Base-by-base conservation (phyloP, 2,797 vertebrate genomes). In the Fratercula arctica region DNA sequence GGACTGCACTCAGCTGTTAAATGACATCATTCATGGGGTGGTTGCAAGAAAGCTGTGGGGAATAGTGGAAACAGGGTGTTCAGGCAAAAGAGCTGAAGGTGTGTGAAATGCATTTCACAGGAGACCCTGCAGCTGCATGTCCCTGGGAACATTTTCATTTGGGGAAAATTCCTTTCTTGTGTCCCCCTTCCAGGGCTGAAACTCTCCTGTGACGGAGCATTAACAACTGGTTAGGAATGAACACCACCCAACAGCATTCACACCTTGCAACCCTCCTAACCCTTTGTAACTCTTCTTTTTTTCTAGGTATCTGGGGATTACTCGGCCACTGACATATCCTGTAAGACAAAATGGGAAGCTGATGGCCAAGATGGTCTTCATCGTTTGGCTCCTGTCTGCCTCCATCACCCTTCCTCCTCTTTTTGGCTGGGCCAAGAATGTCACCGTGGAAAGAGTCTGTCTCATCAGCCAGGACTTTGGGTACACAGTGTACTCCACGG, bases 361-460 rank as follows among this genome's bases (percentile, higher is more conserved):
- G n/a, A 98, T 98, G 98, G 98, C 98, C 90, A 98, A 98, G 95
- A 98, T 98, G 98, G 98, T 98, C 29, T 97, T 98, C 82, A 97
- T 96, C 2, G 98, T 98, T 18, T 98, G 98, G 98, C 97, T 98
- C 2, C 97, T 98, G 3, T 98, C 98, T 0, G 98, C 98, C 85
- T 98, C 98, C 91, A 98, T 98, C 89, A 98, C 98, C 0, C 97
- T 98, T 3, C 98, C 98, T 1, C 98, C 98, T 1, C 96, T 98
- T 1, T 98, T 98, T 8, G 98, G 98, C 85, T 98, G 98, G 98
- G 98, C 98, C 21, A 97, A 98, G 95, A 98, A 98, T 0, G 95
- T 98, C 82, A 98, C 97, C 0, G 97, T 97, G 93, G 97, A 98
- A 61, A 76, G 97, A 15, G 96, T 97, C 54, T 98, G 98, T n/a